phyloP scores from a whole-genome alignment of 2,113 vertebrate species.

The Hippopotamus amphibius region DNA sequence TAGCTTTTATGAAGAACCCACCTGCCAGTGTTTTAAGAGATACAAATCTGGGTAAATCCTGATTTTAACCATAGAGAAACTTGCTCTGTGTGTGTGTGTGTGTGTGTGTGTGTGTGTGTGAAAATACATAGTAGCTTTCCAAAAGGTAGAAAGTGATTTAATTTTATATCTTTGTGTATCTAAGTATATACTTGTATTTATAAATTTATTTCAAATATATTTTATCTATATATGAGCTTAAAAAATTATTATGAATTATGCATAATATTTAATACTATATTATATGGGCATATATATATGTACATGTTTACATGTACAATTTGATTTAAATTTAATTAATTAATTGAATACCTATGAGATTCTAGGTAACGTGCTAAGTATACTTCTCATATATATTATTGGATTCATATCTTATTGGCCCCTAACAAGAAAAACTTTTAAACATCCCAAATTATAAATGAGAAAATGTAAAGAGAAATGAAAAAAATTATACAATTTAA shows the following conservation, averaged over 20 bases:
- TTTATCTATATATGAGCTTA: neutral
- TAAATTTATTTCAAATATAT: neutral
- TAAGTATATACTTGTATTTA: neutral
- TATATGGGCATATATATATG: neutral
- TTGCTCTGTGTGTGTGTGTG: neutral
- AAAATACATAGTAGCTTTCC: neutral
- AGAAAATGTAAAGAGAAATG: neutral
- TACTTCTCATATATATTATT: neutral
- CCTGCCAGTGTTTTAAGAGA: neutral
- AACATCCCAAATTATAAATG: neutral
- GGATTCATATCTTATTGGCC: neutral
- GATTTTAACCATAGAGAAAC: neutral
- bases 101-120: neutral
- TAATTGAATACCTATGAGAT: neutral
- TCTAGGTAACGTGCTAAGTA: neutral
- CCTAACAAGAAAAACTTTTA: neutral
- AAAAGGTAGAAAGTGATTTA: neutral
- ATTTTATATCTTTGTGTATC: neutral
- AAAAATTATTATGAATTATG: neutral
- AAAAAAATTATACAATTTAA: neutral
- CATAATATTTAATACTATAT: neutral
- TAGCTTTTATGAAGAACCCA: neutral
- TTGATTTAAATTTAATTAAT: neutral
- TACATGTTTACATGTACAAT: neutral
- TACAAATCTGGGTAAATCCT: neutral